Base-by-base conservation (phyloP, 2,797 vertebrate species). In the Rhincodon typus region DNA sequence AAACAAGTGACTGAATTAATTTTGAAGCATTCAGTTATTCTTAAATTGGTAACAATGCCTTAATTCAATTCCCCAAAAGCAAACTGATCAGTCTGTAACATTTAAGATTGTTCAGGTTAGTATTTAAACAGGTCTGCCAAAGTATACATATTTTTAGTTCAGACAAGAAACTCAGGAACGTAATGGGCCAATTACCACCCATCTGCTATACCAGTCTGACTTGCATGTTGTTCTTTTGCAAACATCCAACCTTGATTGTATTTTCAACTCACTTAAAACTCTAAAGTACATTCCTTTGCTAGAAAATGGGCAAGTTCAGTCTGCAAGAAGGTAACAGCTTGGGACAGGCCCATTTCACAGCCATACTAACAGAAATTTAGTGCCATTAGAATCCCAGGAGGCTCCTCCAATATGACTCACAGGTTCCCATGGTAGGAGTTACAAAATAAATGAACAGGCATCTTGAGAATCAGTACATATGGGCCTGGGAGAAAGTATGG, bases 11-110 rank as follows among this genome's bases (percentile, higher is more conserved):
- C 42, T 53, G 46, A 53, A 42, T 95, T 77, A 53, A 50, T 74
- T 95, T 53, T 95, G 46, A 95, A 95, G 30, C 17, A 53, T 46
- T 72, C 70, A 95, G 69, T 95, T 77, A 74, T 77, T 95, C 70
- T 6, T 4, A 53, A 95, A 1, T n/a, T 77, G 30, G 94, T n/a
- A 77, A 77, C 25, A 30, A 69, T 7, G 25, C 30, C 94, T n/a
- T 72, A 77, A 77, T 57, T 95, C 27, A 77, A 95, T 93, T 95
- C 27, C 53, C 46, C 30, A 6, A n/a, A 95, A 77, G 74, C 46
- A 95, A 53, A 50, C 53, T 77, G 46, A 57, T 50, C 42, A 53
- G 46, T 17, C 69, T 74, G 50, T 53, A 95, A 93, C n/a, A 93
- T 38, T 67, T 93, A 93, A 69, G 7, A 8, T 72, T 34, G 53